A percentile compares a stretch with the other conserved stretches of the same genome.
Evolutionary conservation across 2,797 vertebrate species (phyloP).

Genomic region (Lutjanus campechanus): DNA sequence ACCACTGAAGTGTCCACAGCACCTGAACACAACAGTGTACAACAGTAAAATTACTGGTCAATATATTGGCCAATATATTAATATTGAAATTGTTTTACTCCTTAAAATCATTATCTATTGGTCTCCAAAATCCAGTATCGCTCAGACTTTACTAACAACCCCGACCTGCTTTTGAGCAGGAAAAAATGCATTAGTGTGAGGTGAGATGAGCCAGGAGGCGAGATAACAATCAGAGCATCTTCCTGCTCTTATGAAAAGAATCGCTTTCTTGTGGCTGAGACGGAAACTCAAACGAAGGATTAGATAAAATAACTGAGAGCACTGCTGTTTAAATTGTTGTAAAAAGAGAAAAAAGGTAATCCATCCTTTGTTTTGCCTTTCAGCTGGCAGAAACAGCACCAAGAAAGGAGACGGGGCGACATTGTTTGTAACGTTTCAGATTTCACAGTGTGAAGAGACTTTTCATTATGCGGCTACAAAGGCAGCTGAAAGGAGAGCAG

Average conservation of each 20-base stretch:
- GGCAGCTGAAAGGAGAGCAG: conserved; percentile 53
- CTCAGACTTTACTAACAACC: not conserved
- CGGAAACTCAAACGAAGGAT: conserved; percentile 27
- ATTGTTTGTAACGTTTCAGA: conserved; percentile 80
- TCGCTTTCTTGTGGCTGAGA: conserved; percentile 24
- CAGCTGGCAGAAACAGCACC: conserved; percentile 65
- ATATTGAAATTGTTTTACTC: too few relatives aligned
- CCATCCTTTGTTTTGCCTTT: conserved; percentile 82
- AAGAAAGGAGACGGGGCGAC: conserved; percentile 53
- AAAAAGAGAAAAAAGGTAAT: conserved; percentile 75
- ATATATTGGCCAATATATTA: too few relatives aligned
- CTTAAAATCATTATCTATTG: too few relatives aligned
- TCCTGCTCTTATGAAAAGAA: conserved; percentile 37
- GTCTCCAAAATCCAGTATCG: too few relatives aligned
- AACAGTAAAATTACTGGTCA: too few relatives aligned
- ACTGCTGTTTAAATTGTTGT: conserved; percentile 84
- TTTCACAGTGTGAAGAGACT: conserved; percentile 82
- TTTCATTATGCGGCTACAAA: conserved; percentile 82
- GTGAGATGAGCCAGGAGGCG: conserved; percentile 19
- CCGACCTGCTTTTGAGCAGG: conserved; percentile 31
- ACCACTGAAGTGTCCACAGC: too few relatives aligned
- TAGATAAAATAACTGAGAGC: conserved; percentile 74
- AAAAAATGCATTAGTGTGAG: conserved; percentile 19
- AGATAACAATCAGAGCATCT: conserved; percentile 38
- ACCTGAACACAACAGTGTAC: too few relatives aligned